Base-by-base conservation (phyloP, 30 jellyfish, hydroid and myxozoan species). In the Pseudorhiza aurosa region DNA sequence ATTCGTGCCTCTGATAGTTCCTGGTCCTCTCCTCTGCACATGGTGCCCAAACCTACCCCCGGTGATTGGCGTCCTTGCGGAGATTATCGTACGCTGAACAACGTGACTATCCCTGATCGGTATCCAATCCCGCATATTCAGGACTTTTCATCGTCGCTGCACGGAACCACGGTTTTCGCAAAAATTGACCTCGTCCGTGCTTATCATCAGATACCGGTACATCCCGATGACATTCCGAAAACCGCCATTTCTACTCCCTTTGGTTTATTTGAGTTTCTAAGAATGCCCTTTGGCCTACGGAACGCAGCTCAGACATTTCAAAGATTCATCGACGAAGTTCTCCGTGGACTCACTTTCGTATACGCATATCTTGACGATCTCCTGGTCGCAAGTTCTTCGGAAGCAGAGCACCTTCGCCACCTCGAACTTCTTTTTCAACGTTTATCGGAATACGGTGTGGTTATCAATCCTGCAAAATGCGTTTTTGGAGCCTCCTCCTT, bases 271-370 rank as follows among this genome's bases (percentile, higher is more conserved):
- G 75, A 78, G 49, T 78, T 58, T 31, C 31, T 39, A 15, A 73
- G 90, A 9, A 78, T 78, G 90, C 90, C 85, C 10, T 78, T 78
- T 46, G 85, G 90, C 32, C 80, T 78, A 14, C 72, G 90, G 17
- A 78, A 78, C 39, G 86, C 90, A 4, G 90, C 90, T 11, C 90
- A 78, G 47, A 78, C 85, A 6, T 78, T 78, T 42, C 90, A 78
- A 50, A 49, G 87, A 29, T 60, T 78, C 73, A 78, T 78, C 53
- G 90, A 78, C 17, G 56, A 50, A 22, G 90, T 78, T 3, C 43
- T 63, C 21, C 85, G 63, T 21, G 85, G 85, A 28, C 74, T 78
- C 8, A 74, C 35, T 25, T 78, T 78, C 40, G 84, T 63, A 1
- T 78, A 60, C 63, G 84, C 84, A 31, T 78, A 78, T 28, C 26